Base-by-base conservation (phyloP, 2,113 vertebrate species). In the Oncorhynchus nerka region DNA sequence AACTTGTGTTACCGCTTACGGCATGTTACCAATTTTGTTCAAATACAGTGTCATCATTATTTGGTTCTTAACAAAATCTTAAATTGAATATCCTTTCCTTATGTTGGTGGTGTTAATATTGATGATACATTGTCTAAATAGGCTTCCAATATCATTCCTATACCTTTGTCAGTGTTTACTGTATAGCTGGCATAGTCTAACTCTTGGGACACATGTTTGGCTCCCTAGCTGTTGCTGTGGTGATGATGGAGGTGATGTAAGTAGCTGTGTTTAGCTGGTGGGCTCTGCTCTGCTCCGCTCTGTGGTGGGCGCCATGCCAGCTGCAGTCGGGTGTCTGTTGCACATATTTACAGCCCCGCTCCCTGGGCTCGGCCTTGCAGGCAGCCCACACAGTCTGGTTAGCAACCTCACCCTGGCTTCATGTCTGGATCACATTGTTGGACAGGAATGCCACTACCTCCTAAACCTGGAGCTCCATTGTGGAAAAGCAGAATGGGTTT, bases 181-280 rank as follows among this genome's bases (percentile, higher is more conserved):
- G 77, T 78, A 55, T 55, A 73, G 75, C 39, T 79, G 79, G 77
- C 65, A 2, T 5, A 68, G 73, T 39, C 59, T 11, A 12, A 4
- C 39, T 30, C 34, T 65, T 30, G 75, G 39, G 75, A 45, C 81
- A 84, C 79, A 70, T 65, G 26, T 73, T 7, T 81, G 86, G 24
- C 75, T 78, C 75, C 78, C 48, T 74, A 69, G 78, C 57, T 55
- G 68, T 73, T 66, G 79, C 77, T 75, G 80, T 68, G 32, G 75
- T 87, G 84, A 85, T 61, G 77, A 85, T 78, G 71, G 84, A 79
- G 75, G 61, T 89, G 91, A 90, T 89, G 87, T 90, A 86, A 90
- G 84, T 64, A 70, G 30, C 83, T 73, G 74, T 85, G 75, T 92
- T 92, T 90, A 91, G 86, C 88, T 0, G 4, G 70, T 70, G 73